phyloP scores from a whole-genome alignment of 1,140 invertebrate genomes.

The Brachionus paranguensis region DNA sequence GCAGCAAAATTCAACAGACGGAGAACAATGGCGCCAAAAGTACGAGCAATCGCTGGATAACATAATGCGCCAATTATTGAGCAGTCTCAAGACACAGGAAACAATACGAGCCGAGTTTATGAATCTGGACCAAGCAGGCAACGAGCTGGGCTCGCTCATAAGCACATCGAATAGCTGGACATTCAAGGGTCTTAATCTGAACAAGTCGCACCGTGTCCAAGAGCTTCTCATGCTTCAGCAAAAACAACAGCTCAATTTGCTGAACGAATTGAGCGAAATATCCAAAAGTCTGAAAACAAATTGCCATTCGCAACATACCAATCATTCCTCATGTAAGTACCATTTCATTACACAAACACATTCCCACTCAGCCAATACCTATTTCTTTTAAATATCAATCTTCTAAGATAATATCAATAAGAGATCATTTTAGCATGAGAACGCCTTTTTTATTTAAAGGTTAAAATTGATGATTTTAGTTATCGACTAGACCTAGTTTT shows the following conservation, averaged over 20 bases:
- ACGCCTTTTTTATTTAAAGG: not conserved
- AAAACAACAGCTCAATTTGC: conserved; percentile 16
- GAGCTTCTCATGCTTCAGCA: conserved; percentile 23
- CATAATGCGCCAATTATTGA: conserved; percentile 2
- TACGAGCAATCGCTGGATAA: not conserved
- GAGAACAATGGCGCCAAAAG: not conserved
- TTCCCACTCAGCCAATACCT: not conserved
- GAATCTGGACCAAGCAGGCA: not conserved
- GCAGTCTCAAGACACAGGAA: conserved; percentile 12
- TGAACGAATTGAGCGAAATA: conserved; percentile 12
- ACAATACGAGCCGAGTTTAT: not conserved
- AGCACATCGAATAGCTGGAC: conserved; percentile 3
- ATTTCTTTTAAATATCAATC: not conserved
- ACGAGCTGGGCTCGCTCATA: not conserved
- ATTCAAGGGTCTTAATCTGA: not conserved
- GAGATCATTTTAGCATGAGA: not conserved
- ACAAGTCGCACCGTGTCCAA: not conserved
- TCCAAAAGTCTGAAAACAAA: not conserved
- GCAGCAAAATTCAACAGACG: not conserved
- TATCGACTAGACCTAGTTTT: not conserved
- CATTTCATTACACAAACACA: not conserved
- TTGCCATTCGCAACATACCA: not conserved
- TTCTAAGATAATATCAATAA: not conserved
- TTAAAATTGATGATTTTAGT: not conserved
- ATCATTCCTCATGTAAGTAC: not conserved